phyloP scores from a whole-genome alignment of 2,113 vertebrate genomes.

The Gila orcuttii region DNA sequence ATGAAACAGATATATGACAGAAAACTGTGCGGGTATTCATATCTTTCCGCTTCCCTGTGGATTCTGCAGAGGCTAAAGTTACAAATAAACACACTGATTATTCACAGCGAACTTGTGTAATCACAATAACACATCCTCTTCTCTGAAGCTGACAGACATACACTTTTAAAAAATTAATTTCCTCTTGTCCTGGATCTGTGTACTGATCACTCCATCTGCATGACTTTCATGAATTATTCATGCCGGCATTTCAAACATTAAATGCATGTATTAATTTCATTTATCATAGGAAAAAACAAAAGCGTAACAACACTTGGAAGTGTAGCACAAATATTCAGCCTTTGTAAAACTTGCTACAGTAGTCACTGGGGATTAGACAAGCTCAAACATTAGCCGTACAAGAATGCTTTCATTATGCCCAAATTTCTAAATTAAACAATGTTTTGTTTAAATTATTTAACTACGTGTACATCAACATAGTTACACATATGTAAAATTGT shows the following conservation, averaged over 20 bases:
- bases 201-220: conserved; percentile 75
- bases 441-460: neutral
- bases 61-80: conserved; percentile 53
- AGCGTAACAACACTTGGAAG: conserved; percentile 74
- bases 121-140: conserved; percentile 65
- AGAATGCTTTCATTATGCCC: neutral
- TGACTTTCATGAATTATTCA: conserved; percentile 75
- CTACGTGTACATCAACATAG: neutral
- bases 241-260: conserved; percentile 78
- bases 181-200: conserved; percentile 79
- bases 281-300: conserved; percentile 78
- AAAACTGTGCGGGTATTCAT: conserved; percentile 8
- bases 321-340: conserved; percentile 65
- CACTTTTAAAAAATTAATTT: conserved; percentile 78
- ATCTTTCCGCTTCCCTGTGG: conserved; percentile 1
- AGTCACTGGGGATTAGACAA: conserved; percentile 62
- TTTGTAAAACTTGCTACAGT: conserved; percentile 53
- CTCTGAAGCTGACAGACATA: conserved; percentile 68
- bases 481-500: neutral
- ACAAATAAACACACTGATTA: conserved; percentile 64
- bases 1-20: conserved; percentile 1
- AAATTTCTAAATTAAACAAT: conserved; percentile 11
- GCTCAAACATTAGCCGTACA: neutral
- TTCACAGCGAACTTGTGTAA: conserved; percentile 72
- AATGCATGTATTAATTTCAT: conserved; percentile 78